A percentile compares a stretch with the other conserved stretches of the same genome.
These are phyloP conservation scores for Emberiza fucata DNA, from an alignment of 2,113 vertebrate species.

Conservation along the genomic window DNA sequence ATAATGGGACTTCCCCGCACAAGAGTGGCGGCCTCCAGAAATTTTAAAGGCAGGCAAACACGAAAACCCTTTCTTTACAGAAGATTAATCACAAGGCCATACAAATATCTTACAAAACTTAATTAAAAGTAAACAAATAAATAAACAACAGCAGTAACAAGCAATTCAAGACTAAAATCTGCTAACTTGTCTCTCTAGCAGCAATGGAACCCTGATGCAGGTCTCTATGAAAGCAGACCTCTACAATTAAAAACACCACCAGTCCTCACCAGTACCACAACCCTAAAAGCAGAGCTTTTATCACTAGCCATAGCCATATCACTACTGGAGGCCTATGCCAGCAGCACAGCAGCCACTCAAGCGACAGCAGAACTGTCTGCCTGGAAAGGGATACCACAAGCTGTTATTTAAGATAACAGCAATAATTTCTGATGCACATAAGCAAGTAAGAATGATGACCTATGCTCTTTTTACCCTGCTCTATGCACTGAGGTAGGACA, in stretches of 20 bases:
- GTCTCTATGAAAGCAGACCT: background rate
- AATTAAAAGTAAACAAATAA: background rate
- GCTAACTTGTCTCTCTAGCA: background rate
- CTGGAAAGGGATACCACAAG: conserved; percentile 36
- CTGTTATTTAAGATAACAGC: conserved; percentile 37
- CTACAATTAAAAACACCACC: background rate
- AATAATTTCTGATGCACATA: conserved; percentile 27
- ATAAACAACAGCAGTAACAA: background rate
- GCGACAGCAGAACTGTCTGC: background rate
- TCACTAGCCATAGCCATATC: background rate
- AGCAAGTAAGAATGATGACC: background rate
- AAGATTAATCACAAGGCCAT: background rate
- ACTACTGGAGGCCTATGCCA: background rate
- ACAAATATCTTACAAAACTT: background rate
- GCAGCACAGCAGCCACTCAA: background rate
- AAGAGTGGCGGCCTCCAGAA: background rate
- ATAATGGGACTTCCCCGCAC: background rate
- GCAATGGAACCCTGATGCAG: background rate
- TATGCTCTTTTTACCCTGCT: background rate
- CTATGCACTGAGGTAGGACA: background rate
- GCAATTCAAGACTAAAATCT: background rate
- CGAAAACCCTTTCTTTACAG: background rate
- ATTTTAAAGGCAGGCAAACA: background rate
- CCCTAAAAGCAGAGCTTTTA: background rate
- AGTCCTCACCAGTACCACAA: background rate